Conservation (phyloP, 2,888 invertebrate species). For the Taphrorychus bicolor region DNA sequence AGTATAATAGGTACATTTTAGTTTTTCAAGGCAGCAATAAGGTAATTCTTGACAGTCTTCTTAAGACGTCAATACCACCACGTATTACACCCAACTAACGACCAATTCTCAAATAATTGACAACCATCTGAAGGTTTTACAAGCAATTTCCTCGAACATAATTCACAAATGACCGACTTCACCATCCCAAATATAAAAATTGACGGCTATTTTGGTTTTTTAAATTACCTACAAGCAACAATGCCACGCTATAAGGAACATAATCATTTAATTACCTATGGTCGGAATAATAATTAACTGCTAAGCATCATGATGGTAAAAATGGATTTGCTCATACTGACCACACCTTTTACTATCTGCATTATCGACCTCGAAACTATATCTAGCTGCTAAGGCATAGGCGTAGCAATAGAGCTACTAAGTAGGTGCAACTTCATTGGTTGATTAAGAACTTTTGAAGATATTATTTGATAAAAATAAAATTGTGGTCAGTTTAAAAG, state of each 20-base stretch:
- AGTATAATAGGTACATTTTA: too few species aligned
- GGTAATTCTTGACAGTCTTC: neutral
- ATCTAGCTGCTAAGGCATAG: conserved; percentile 31
- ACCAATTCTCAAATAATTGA: neutral
- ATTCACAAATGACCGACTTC: conserved; percentile 1
- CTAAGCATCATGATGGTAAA: conserved; percentile 47
- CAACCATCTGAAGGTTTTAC: neutral
- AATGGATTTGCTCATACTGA: conserved; percentile 46
- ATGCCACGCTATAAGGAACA: conserved; percentile 38
- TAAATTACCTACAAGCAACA: conserved; percentile 19
- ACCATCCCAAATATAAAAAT: neutral
- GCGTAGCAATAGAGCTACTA: conserved; percentile 23
- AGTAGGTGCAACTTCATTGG: too few species aligned
- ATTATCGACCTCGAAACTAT: conserved; percentile 46
- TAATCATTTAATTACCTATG: conserved; percentile 38
- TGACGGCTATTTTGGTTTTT: neutral
- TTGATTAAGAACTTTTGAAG: too few species aligned
- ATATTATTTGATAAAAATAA: too few species aligned
- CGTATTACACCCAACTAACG: neutral
- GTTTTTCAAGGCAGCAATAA: neutral
- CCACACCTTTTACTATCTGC: conserved; percentile 50
- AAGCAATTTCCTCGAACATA: conserved; percentile 5
- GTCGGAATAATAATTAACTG: conserved; percentile 40
- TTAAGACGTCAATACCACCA: neutral
- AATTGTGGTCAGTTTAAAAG: too few species aligned